Conservation (phyloP, 1,140 invertebrate genomes). For the Ectropis grisescens region DNA sequence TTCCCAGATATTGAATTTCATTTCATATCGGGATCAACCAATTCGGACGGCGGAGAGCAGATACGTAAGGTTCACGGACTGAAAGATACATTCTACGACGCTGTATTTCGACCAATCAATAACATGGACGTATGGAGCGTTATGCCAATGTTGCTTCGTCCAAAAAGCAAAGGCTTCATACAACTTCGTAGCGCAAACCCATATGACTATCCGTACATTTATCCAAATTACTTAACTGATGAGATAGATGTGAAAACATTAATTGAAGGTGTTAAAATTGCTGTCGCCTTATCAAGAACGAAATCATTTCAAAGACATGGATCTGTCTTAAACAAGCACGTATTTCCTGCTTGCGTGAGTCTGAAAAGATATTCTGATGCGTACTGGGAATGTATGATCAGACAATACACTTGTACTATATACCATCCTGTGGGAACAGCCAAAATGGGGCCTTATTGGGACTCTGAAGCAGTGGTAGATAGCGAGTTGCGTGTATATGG, state of each 20-base stretch:
- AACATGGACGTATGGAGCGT: slow-evolving; percentile 88
- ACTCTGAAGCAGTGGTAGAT: slow-evolving; percentile 89
- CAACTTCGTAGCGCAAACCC: slow-evolving; percentile 87
- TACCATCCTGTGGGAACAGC: slow-evolving; percentile 93
- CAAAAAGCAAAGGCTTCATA: slow-evolving; percentile 84
- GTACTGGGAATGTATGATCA: slow-evolving; percentile 89
- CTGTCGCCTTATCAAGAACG: slow-evolving; percentile 80
- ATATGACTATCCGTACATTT: slow-evolving; percentile 91
- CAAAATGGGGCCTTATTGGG: slow-evolving; percentile 92
- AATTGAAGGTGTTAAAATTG: slow-evolving; percentile 87
- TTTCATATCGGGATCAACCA: slow-evolving; percentile 91
- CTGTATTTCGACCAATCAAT: slow-evolving; percentile 81
- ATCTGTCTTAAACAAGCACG: slow-evolving; percentile 75
- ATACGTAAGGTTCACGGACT: slow-evolving; percentile 86
- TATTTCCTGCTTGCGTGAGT: slow-evolving; percentile 80
- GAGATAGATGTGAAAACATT: slow-evolving; percentile 85
- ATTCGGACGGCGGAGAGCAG: slow-evolving; percentile 88
- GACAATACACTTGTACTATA: slow-evolving; percentile 83
- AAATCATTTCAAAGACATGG: slow-evolving; percentile 78
- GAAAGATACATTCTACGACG: slow-evolving; percentile 79
- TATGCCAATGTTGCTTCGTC: slow-evolving; percentile 86
- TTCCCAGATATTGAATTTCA: slow-evolving; percentile 94
- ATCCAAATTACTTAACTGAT: slow-evolving; percentile 91
- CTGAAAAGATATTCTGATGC: slow-evolving; percentile 77
- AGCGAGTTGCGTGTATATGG: slow-evolving; percentile 85